Evolutionary conservation across 2,888 invertebrate genomes (phyloP), one percentile per base, ranked within the genome.

Genomic region (Dicycla oo): DNA sequence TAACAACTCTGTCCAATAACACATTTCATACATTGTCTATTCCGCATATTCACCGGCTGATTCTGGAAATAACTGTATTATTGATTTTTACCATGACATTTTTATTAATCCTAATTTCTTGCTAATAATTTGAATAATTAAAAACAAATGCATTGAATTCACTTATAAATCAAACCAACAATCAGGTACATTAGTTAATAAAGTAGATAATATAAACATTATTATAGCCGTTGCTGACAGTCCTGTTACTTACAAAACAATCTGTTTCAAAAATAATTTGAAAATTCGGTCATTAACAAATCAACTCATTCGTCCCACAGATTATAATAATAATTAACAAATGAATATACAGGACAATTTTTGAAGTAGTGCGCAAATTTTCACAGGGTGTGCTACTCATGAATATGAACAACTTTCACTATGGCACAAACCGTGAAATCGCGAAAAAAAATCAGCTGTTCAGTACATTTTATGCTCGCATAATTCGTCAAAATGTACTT

Each of bases 111-210:
- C 75, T 76, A 83, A 61, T 60, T 67, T 80, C 23, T 67, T 56
- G 65, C 56, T 78, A 75, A 45, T 62, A 61, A 68, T 40, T 61
- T 61, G 51, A 75, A 76, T 64, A 23, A 79, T 73, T 57, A 54
- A 80, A 75, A 82, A 69, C 51, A 64, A 77, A 82, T 74, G 57
- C 56, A 62, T 66, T 67, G 71, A 74, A 71, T 63, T 76, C 18
- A 82, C 73, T 70, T 78, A 79, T 57, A 73, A 73, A 82, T 26
- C 18, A 75, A 85, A 71, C 60, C 80, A 86, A 86, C 81, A 77
- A 82, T 86, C 85, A 86, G 86, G 85, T 86, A 86, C 85, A 69
- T 75, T 71, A 64, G 73, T 80, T 56, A 81, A 76, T 56, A 82
- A 76, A 73, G 71, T 80, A 75, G 15, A 68, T 69, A 73, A 60